Base-by-base conservation (phyloP, 2,113 vertebrate species). In the Raja brachyura region DNA sequence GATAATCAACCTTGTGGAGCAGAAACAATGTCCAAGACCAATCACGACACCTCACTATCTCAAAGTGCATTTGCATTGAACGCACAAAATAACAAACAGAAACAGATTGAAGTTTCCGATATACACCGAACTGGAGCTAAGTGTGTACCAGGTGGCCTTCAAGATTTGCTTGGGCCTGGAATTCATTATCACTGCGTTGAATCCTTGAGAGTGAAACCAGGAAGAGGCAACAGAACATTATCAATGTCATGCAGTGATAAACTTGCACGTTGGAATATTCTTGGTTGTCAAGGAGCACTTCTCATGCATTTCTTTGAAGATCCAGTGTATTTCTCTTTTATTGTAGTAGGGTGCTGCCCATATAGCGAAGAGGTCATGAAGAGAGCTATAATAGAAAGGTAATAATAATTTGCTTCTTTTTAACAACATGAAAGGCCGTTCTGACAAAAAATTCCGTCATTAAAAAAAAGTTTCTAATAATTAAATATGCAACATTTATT, bases 181-280 rank as follows among this genome's bases (percentile, higher is more conserved):
- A 66, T 61, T 1, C 95, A 94, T 0, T 99, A 98, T 95, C 99
- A 99, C 95, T 94, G 79, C 8, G 95, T 97, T 1, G 98, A 98
- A 66, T 79, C 96, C 13, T 96, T 99, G 63, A 96, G 98, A 70
- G 94, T 98, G 83, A 99, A 99, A 95, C 99, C 99, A 0, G 99
- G 98, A 7, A 96, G 98, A 8, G 99, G 98, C 54, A 96, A 98
- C 93, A 96, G 96, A 11, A 99, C 98, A 0, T 94, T 96, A 75
- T 99, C 98, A 25, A 97, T 99, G 94, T 99, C 98, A 93, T 99
- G 98, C 95, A 99, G 98, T 2, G 99, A 99, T 95, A 99, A 99
- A 94, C 90, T 98, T 94, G 96, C 97, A 63, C 96, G 97, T 59
- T 98, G 98, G 98, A 97, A 96, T 0, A 96, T 97, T 70, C 95